Evolutionary conservation across 2,113 vertebrate species (phyloP).

Genomic region (Callipepla californica): DNA sequence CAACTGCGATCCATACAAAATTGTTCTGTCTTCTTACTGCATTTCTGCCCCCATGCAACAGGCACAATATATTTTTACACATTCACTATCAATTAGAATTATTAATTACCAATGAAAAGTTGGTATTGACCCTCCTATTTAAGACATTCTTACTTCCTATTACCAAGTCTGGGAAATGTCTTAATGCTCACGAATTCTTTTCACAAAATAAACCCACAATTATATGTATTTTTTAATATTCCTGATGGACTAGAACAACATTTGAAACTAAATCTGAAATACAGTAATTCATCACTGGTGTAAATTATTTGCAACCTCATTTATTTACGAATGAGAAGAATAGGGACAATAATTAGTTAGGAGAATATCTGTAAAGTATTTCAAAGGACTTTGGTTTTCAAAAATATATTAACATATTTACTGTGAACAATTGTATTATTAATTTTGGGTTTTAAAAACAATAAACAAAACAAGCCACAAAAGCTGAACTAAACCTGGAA

Average conservation of each 20-base stretch:
- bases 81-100: not conserved
- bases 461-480: not conserved
- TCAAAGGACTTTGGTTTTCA: not conserved
- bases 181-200: not conserved
- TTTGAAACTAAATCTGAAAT: not conserved
- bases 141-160: not conserved
- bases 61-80: not conserved
- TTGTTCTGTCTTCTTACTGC: conserved; percentile 7
- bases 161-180: not conserved
- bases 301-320: not conserved
- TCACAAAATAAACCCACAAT: not conserved
- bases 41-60: not conserved
- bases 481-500: not conserved
- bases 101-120: not conserved
- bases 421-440: not conserved
- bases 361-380: not conserved
- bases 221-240: not conserved
- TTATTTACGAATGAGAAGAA: not conserved
- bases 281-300: not conserved
- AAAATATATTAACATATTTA: not conserved
- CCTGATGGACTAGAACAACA: not conserved
- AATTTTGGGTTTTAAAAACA: not conserved
- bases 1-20: conserved; percentile 39
- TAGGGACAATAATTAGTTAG: not conserved
- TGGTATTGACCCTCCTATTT: not conserved